phyloP scores from a whole-genome alignment of 2,797 vertebrate species.

The Hippoglossus hippoglossus region DNA sequence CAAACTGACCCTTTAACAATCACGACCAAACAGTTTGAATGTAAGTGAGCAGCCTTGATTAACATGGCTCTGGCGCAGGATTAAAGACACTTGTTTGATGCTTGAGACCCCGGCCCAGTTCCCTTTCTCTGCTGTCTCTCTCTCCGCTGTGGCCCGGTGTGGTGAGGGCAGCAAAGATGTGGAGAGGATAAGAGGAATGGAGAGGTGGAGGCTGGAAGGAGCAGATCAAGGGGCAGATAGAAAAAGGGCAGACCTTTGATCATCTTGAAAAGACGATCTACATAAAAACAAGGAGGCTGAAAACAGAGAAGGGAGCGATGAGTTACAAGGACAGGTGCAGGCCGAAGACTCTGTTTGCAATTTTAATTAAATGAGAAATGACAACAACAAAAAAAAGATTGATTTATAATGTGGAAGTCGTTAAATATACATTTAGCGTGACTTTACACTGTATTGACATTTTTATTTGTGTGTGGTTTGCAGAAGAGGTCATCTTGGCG shows the following conservation, averaged over 20 bases:
- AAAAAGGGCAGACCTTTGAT: slow-evolving; percentile 64
- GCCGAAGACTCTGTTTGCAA: slow-evolving; percentile 2
- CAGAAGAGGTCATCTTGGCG: slow-evolving; percentile 95
- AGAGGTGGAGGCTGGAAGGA: slow-evolving; percentile 47
- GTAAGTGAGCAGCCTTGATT: not conserved
- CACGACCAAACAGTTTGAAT: not conserved
- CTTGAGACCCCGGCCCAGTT: not conserved
- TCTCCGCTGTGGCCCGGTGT: slow-evolving; percentile 9
- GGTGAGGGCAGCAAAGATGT: slow-evolving; percentile 23
- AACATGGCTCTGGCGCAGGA: not conserved
- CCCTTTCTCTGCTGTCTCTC: slow-evolving; percentile 2
- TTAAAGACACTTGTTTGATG: slow-evolving; percentile 6
- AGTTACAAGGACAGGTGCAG: slow-evolving; percentile 47
- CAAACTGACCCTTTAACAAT: not conserved
- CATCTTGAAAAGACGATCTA: slow-evolving; percentile 57
- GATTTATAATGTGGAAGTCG: not conserved
- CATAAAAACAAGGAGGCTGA: slow-evolving; percentile 57
- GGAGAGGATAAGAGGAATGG: slow-evolving; percentile 37
- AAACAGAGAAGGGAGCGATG: slow-evolving; percentile 31
- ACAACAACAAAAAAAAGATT: slow-evolving; percentile 11
- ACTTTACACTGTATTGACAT: not conserved
- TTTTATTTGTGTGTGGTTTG: slow-evolving; percentile 50
- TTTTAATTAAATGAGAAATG: slow-evolving; percentile 35
- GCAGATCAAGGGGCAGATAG: slow-evolving; percentile 37
- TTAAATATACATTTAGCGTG: slow-evolving; percentile 12